Evolutionary conservation across 2,888 invertebrate species (phyloP).

Genomic region (Chydorus sphaericus): DNA sequence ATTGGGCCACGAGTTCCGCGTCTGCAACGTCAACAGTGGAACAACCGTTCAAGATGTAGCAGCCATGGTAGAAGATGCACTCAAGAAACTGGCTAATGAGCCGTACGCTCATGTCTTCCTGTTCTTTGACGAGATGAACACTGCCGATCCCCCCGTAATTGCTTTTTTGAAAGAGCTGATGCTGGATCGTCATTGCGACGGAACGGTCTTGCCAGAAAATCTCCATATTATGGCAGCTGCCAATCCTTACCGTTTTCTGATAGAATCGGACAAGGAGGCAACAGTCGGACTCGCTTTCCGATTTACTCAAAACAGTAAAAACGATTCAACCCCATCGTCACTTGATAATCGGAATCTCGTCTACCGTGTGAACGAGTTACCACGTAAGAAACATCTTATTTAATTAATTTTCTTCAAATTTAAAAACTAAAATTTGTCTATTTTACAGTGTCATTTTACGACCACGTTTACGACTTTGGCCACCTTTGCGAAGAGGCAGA

Average conservation of each 20-base stretch:
- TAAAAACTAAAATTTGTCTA: too few relatives aligned
- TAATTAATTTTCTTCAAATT: too few relatives aligned
- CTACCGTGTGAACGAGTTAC: constrained; percentile 7
- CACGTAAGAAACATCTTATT: too few relatives aligned
- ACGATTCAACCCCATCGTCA: not conserved
- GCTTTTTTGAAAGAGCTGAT: constrained; percentile 4
- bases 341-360: not conserved
- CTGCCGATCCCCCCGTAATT: constrained; percentile 5
- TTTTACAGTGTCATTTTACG: constrained; percentile 3
- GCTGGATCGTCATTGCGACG: constrained; percentile 5
- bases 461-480: constrained; percentile 9
- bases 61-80: not conserved
- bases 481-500: constrained; percentile 10
- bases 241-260: constrained; percentile 4
- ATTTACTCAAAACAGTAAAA: not conserved
- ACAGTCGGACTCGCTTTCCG: constrained; percentile 5
- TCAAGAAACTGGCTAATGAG: not conserved
- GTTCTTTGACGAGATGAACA: constrained; percentile 11
- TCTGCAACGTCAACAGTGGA: constrained; percentile 10
- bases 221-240: constrained; percentile 6
- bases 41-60: not conserved
- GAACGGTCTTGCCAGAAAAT: not conserved
- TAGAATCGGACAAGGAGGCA: not conserved
- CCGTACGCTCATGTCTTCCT: constrained; percentile 1
- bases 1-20: not conserved